Evolutionary conservation across 2,888 invertebrate genomes (phyloP), one percentile per base, ranked within the genome.

Genomic region (Atrina japonica): DNA sequence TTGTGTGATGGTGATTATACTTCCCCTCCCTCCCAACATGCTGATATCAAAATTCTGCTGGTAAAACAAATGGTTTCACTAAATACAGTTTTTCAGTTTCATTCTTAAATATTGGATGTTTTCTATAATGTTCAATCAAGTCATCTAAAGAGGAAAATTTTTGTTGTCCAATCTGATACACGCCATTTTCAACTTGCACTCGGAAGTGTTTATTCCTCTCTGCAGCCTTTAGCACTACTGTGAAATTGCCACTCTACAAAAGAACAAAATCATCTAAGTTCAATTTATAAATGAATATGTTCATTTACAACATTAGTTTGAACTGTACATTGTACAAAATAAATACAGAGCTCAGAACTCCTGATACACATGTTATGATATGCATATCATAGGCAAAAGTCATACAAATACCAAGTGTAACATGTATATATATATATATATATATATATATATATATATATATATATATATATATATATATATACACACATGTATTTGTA

Each of bases 131-230:
- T 90, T 96, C 96, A 85, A 99, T 98, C 83, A 99, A 93, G 91
- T 97, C 97, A 90, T 99, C 98, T 88, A 99, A 93, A 69, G 96
- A 95, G 87, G 96, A 95, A 92, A 99, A 99, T 92, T 96, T 96
- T 90, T 99, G 95, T 92, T 98, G 98, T 50, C 99, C 99, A 92
- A 99, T 99, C 92, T 97, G 97, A 77, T 94, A 94, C 83, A 95
- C 95, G 90, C 96, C 96, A 60, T 91, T 90, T 58, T 91, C 90
- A 77, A 97, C 97, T 91, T 97, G 97, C 88, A 99, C 98, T 89
- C 98, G 95, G 93, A 99, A 99, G 92, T 99, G 99, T 91, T 99
- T 99, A 93, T 99, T 99, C 85, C 98, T 95, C 27, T 96, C 96
- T 52, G 97, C 96, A 58, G 99, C 99, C 92, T 99, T 98, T 89